These are phyloP conservation scores for Hirtodrosophila confusa DNA, from an alignment of 2,888 invertebrate species.

Conservation along the genomic window DNA sequence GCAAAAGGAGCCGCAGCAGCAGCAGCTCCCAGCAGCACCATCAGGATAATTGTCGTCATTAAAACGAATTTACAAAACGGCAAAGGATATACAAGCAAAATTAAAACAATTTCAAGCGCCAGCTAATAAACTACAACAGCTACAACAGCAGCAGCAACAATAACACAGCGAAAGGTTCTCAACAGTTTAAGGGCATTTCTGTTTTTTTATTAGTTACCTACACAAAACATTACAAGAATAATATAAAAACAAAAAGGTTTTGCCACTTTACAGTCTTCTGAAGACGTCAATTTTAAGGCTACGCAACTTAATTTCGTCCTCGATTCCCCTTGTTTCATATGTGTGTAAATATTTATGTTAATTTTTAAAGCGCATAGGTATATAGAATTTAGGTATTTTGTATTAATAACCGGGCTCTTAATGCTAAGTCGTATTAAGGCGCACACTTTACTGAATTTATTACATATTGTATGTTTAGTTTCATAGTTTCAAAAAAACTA, in stretches of 20 bases:
- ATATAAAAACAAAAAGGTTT: slow-evolving; percentile 52
- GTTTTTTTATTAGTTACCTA: slow-evolving; percentile 37
- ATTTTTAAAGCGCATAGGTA: slow-evolving; percentile 48
- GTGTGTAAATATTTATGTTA: slow-evolving; percentile 74
- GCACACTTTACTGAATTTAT: slow-evolving; percentile 70
- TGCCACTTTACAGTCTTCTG: slow-evolving; percentile 78
- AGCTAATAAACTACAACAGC: slow-evolving; percentile 38
- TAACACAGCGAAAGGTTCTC: slow-evolving; percentile 46
- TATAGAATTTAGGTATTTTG: slow-evolving; percentile 49
- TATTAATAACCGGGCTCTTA: slow-evolving; percentile 59
- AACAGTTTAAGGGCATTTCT: slow-evolving; percentile 41
- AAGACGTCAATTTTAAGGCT: slow-evolving; percentile 67
- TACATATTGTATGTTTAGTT: slow-evolving; percentile 73
- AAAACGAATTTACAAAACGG: slow-evolving; percentile 76
- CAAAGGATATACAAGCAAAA: slow-evolving; percentile 39
- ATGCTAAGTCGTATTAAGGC: slow-evolving; percentile 63
- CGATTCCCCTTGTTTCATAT: slow-evolving; percentile 33
- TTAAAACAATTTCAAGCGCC: slow-evolving; percentile 32
- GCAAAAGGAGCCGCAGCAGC: slow-evolving; percentile 84
- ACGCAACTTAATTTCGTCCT: slow-evolving; percentile 35
- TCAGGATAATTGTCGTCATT: slow-evolving; percentile 84
- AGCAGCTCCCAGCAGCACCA: slow-evolving; percentile 69
- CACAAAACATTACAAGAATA: slow-evolving; percentile 10
- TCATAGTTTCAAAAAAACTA: slow-evolving; percentile 35
- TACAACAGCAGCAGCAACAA: slow-evolving; percentile 29